Base-by-base conservation (phyloP, 2,888 invertebrate species). In the Encarsia formosa region DNA sequence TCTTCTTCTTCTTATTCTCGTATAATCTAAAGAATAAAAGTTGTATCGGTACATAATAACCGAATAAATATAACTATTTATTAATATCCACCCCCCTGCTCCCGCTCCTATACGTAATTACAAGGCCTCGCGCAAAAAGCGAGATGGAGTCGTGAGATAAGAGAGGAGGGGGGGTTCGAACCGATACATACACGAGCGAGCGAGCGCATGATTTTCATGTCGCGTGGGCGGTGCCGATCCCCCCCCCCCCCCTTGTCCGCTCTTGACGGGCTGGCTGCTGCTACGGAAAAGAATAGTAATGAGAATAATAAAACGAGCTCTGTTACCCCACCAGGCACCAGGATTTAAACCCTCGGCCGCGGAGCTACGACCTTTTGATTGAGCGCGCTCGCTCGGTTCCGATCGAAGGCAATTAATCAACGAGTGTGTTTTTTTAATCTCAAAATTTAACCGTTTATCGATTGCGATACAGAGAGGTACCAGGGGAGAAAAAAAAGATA, bases 171-270 rank as follows among this genome's bases (percentile, higher is more conserved):
- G 23, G 41, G 8, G 9, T 15, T 15, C 39, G 40, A 23, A 15
- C 4, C 15, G n/a, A 15, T 32, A 8, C 4, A 29, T 29, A 20
- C 19, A 37, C 20, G 39, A 19, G 29, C 45, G 18, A 18, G 20
- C 23, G 23, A 2, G 35, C 31, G 47, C 52, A 31, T 46, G 47
- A 47, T 52, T 52, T 48, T 43, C 52, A 43, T 26, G 52, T 52
- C 52, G 52, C 52, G 52, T 52, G 43, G 52, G 52, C 52, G 52
- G 42, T 31, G 43, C 52, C 42, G 39, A 44, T 44, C 51, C 40
- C 34, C 40, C 19, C 32, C 19, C 32, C 45, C 41, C 45, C 40
- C n/a, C n/a, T 45, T 39, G 35, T 29, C 22, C 40, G 34, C 22
- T n/a, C 37, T 41, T 51, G 45, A 46, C 51, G 45, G 16, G 26